Percentiles rank a stretch among this genome's conserved stretches.
Evolutionary conservation across 2,888 invertebrate species (phyloP).

Genomic region (Hirudinaria manillensis): DNA sequence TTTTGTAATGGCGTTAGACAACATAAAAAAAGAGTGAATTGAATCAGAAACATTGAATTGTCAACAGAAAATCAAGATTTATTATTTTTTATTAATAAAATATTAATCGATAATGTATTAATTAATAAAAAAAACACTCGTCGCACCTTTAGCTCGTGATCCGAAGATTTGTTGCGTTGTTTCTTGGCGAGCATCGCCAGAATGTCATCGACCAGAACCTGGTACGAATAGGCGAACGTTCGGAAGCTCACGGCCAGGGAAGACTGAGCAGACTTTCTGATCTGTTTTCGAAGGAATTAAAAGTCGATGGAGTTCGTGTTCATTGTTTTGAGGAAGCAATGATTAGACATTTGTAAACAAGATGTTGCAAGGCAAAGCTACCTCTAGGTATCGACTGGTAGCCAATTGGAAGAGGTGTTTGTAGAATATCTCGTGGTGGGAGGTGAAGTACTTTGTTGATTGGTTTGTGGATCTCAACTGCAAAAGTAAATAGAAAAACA

Average conservation of each 20-base stretch:
- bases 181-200: constrained; percentile 59
- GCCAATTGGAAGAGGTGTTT: constrained; percentile 63
- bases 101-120: background rate
- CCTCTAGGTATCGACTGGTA: constrained; percentile 66
- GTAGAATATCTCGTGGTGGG: constrained; percentile 62
- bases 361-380: too few relatives aligned
- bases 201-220: constrained; percentile 63
- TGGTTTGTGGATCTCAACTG: constrained; percentile 50
- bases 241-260: constrained; percentile 63
- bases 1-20: too few relatives aligned
- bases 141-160: constrained; percentile 66
- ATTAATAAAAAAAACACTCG: background rate
- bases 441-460: constrained; percentile 57
- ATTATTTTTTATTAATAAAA: background rate
- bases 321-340: too few relatives aligned
- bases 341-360: too few relatives aligned
- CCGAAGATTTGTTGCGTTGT: constrained; percentile 57
- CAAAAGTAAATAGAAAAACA: too few relatives aligned
- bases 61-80: background rate
- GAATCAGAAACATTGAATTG: too few relatives aligned
- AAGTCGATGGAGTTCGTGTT: background rate
- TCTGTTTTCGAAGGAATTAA: constrained; percentile 51
- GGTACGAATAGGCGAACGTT: constrained; percentile 68
- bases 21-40: too few relatives aligned
- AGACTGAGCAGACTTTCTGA: constrained; percentile 66